Percentiles rank a stretch among this genome's conserved stretches.
These are phyloP conservation scores for Fabriciana adippe DNA, from an alignment of 2,888 invertebrate species.

Conservation along the genomic window DNA sequence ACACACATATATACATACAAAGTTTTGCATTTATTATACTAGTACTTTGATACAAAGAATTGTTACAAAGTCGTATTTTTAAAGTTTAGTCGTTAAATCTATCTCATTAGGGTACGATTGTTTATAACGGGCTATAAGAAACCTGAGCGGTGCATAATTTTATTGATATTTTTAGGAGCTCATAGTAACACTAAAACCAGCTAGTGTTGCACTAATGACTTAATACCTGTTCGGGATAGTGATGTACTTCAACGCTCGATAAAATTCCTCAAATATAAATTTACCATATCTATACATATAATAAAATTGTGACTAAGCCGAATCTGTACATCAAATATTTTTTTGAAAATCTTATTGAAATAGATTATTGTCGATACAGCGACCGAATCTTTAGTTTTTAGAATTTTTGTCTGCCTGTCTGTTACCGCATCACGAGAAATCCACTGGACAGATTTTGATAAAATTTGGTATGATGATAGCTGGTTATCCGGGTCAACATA, in stretches of 20 bases:
- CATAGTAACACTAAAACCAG: conserved; percentile 39
- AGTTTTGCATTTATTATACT: neutral
- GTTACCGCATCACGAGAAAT: too few species aligned
- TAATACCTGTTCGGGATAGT: conserved; percentile 35
- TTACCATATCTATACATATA: too few species aligned
- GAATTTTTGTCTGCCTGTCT: too few species aligned
- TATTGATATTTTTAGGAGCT: conserved; percentile 44
- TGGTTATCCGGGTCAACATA: too few species aligned
- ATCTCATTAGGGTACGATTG: conserved; percentile 25
- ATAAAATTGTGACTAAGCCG: too few species aligned
- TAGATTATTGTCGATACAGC: too few species aligned
- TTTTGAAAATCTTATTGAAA: too few species aligned
- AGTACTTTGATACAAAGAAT: neutral
- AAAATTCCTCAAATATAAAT: neutral
- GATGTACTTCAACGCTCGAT: conserved; percentile 16
- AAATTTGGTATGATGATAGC: too few species aligned
- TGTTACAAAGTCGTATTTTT: conserved; percentile 28
- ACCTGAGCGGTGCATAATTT: conserved; percentile 37
- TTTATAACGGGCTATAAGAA: conserved; percentile 30
- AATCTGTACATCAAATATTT: too few species aligned
- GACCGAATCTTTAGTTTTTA: too few species aligned
- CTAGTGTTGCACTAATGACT: conserved; percentile 42
- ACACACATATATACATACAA: neutral
- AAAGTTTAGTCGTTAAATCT: conserved; percentile 20
- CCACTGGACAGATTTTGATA: too few species aligned